Percentiles rank a stretch among this genome's conserved stretches.
Conservation (phyloP, 2,888 invertebrate species). For the Agelastica alni region DNA sequence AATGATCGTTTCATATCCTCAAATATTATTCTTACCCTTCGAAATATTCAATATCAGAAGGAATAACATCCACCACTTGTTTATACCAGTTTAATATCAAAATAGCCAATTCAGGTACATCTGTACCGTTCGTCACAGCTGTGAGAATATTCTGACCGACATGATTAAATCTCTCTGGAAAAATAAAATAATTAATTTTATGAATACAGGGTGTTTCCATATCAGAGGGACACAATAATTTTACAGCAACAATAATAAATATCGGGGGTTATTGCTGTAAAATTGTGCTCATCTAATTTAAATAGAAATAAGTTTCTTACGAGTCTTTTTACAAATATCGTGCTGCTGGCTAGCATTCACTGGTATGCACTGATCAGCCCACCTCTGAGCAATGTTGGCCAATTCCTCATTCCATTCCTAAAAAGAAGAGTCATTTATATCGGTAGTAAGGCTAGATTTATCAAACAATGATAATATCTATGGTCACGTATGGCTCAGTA, state of each 20-base stretch:
- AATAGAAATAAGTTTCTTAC: constrained; percentile 26
- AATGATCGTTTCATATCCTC: neutral
- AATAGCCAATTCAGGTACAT: constrained; percentile 36
- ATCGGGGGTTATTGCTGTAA: no score
- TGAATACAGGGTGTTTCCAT: neutral
- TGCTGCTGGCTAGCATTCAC: constrained; percentile 34
- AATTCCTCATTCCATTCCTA: constrained; percentile 41
- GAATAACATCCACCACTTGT: constrained; percentile 38
- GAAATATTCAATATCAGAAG: constrained; percentile 37
- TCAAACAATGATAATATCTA: no score
- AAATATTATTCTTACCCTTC: constrained; percentile 31
- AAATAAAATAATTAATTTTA: no score
- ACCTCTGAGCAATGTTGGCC: constrained; percentile 39
- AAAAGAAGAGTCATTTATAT: no score
- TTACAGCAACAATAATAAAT: no score
- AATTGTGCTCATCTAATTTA: neutral
- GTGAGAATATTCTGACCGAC: constrained; percentile 41
- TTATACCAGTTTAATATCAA: constrained; percentile 42
- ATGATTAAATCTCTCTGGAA: constrained; percentile 33
- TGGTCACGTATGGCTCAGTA: no score
- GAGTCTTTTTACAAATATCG: constrained; percentile 36
- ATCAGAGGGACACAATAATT: no score
- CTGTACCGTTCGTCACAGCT: constrained; percentile 27
- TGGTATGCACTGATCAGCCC: constrained; percentile 41
- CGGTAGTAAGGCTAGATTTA: no score